A percentile compares a stretch with the other conserved stretches of the same genome.
phyloP scores from a whole-genome alignment of 2,113 vertebrate genomes.

The Nesoenas mayeri region DNA sequence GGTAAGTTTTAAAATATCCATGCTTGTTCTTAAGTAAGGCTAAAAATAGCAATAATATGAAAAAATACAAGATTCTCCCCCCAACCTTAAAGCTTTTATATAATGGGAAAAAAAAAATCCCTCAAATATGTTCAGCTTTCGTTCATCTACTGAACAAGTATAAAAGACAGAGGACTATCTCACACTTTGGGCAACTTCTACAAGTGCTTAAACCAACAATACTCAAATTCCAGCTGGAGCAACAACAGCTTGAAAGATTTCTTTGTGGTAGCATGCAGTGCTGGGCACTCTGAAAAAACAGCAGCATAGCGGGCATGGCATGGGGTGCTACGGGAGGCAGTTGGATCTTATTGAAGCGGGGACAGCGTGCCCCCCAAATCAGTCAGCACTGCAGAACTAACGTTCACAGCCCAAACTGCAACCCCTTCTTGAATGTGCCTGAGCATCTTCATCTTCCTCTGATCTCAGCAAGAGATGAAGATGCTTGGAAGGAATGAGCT shows the following conservation, averaged over 20 bases:
- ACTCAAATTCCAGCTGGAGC: neutral
- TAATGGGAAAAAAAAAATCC: neutral
- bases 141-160: neutral
- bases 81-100: neutral
- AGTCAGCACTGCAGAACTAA: neutral
- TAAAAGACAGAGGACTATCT: neutral
- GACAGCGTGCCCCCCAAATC: neutral
- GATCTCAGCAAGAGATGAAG: neutral
- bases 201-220: neutral
- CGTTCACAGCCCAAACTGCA: neutral
- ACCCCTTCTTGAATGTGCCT: neutral
- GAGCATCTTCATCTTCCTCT: neutral
- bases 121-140: neutral
- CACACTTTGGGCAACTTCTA: neutral
- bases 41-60: neutral
- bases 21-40: neutral
- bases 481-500: neutral
- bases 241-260: neutral
- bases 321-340: neutral
- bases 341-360: neutral
- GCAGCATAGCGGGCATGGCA: fast-evolving
- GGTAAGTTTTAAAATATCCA: neutral
- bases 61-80: neutral
- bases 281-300: neutral
- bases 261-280: neutral